These are phyloP conservation scores for Lophotis ruficrista DNA, from an alignment of 2,113 vertebrate genomes.

Conservation along the genomic window DNA sequence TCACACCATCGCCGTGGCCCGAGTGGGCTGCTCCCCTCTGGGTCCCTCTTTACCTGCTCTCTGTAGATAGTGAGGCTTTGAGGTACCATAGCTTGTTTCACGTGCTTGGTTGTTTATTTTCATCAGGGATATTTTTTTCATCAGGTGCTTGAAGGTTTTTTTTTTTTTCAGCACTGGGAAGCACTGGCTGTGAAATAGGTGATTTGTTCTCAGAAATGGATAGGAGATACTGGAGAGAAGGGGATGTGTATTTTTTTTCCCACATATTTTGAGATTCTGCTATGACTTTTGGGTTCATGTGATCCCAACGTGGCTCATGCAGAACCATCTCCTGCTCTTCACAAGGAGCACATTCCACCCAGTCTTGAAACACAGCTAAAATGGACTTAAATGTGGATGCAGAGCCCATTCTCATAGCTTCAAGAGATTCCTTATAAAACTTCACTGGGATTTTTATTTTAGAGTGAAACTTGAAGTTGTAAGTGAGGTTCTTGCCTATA, in stretches of 20 bases:
- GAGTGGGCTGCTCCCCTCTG: fast-evolving
- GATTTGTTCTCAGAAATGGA: not conserved
- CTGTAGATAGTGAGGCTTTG: not conserved
- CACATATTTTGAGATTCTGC: not conserved
- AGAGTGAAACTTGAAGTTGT: not conserved
- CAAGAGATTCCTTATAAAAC: not conserved
- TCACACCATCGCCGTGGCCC: fast-evolving
- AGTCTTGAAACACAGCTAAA: not conserved
- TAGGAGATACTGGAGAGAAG: not conserved
- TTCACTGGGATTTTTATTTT: not conserved
- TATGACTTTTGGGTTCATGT: not conserved
- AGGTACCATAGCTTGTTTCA: not conserved
- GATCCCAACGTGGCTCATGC: not conserved
- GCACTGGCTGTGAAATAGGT: not conserved
- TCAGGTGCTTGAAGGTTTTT: not conserved
- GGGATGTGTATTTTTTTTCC: not conserved
- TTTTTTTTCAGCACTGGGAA: not conserved
- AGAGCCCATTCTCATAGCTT: not conserved
- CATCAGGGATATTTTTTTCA: too few relatives aligned
- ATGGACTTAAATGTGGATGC: not conserved
- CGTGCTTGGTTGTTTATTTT: not conserved
- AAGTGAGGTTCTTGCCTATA: not conserved
- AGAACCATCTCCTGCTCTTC: not conserved
- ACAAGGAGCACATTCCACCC: not conserved
- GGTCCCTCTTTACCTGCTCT: too few relatives aligned